Conservation (phyloP, 2,113 vertebrate genomes). For the Motacilla tschutschensis region DNA sequence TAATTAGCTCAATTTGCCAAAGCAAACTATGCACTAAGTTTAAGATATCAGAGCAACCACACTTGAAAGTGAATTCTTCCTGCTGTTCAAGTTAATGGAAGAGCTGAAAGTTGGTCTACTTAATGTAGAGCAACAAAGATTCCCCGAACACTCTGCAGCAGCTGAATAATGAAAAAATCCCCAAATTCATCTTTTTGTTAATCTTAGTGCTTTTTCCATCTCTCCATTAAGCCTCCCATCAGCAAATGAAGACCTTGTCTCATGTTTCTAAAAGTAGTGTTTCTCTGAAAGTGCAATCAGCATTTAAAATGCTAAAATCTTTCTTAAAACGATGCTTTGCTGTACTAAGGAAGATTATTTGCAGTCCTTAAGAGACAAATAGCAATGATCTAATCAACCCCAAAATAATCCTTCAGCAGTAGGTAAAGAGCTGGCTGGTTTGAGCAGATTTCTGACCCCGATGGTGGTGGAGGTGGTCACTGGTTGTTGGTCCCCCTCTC, state of each 20-base stretch:
- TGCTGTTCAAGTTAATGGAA: not conserved
- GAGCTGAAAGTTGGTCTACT: not conserved
- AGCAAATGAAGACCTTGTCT: conserved; percentile 34
- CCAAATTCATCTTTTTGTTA: not conserved
- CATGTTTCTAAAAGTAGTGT: conserved; percentile 15
- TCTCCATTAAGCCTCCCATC: conserved; percentile 1
- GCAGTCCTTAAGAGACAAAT: not conserved
- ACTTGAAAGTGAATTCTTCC: conserved; percentile 19
- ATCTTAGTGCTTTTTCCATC: not conserved
- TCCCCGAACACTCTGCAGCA: not conserved
- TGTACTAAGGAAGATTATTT: not conserved
- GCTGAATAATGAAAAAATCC: not conserved
- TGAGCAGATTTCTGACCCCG: not conserved
- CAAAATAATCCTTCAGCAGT: not conserved
- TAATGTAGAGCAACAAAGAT: not conserved
- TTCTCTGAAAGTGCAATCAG: conserved; percentile 38
- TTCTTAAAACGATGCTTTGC: not conserved
- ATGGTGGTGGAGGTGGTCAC: not conserved
- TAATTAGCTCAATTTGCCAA: not conserved
- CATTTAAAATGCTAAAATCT: not conserved
- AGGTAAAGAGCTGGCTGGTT: not conserved
- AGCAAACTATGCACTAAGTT: not conserved
- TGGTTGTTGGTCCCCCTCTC: not conserved
- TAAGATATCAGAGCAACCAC: not conserved
- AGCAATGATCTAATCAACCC: not conserved